phyloP scores from a whole-genome alignment of 2,797 vertebrate genomes.

The Scolopax rusticola region DNA sequence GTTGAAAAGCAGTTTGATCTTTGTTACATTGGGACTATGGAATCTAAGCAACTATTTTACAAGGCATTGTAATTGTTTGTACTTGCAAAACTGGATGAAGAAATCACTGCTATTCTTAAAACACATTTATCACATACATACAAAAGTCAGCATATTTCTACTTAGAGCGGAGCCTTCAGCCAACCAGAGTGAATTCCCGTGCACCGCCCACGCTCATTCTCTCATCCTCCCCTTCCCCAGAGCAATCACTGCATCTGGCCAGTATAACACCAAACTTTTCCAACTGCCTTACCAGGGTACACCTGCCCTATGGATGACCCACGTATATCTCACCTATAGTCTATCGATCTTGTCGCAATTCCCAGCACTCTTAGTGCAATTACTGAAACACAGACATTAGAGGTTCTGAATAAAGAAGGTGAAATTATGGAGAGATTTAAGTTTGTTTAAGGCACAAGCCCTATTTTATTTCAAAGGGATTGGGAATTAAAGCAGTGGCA shows the following conservation, averaged over 20 bases:
- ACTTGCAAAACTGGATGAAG: slow-evolving; percentile 82
- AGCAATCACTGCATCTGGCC: slow-evolving; percentile 66
- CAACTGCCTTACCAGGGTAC: slow-evolving; percentile 7
- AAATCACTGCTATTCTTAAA: slow-evolving; percentile 80
- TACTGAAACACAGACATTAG: neutral
- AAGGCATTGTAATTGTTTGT: slow-evolving; percentile 76
- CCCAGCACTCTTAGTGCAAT: neutral
- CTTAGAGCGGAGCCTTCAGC: slow-evolving; percentile 63
- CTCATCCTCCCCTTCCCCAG: slow-evolving; percentile 70
- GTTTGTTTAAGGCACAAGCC: neutral
- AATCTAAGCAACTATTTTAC: slow-evolving; percentile 66
- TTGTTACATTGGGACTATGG: slow-evolving; percentile 71
- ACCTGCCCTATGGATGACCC: slow-evolving; percentile 62
- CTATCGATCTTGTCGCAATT: neutral
- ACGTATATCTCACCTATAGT: neutral
- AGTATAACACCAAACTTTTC: neutral
- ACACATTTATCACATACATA: slow-evolving; percentile 70
- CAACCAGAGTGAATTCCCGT: slow-evolving; percentile 67
- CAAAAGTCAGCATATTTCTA: slow-evolving; percentile 77
- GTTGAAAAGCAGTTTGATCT: slow-evolving; percentile 71
- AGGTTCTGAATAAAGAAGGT: neutral
- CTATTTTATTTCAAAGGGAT: neutral
- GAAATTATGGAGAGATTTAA: neutral
- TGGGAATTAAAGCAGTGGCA: neutral
- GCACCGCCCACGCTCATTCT: slow-evolving; percentile 67